These are phyloP conservation scores for Ceryle rudis DNA, from an alignment of 2,797 vertebrate genomes.

Conservation along the genomic window DNA sequence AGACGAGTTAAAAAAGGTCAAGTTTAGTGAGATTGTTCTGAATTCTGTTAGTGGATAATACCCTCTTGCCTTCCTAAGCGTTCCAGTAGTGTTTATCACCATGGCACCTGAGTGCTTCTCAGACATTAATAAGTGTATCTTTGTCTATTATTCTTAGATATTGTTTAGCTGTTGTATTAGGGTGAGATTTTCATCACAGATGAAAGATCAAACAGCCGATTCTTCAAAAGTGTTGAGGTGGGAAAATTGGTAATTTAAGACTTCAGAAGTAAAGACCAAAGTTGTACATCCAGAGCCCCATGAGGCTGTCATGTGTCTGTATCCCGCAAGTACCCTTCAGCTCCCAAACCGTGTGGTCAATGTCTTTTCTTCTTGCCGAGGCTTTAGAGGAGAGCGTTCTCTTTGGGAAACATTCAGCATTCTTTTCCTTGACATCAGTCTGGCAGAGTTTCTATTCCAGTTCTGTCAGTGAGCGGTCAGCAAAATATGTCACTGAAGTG, in stretches of 20 bases:
- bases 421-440: background rate
- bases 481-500: background rate
- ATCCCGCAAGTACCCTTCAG: background rate
- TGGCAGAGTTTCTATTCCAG: background rate
- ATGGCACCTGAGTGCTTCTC: accelerated
- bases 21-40: background rate
- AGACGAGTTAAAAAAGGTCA: background rate
- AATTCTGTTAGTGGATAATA: background rate
- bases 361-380: background rate
- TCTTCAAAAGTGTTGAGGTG: background rate
- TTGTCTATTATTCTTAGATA: background rate
- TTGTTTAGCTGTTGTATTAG: background rate
- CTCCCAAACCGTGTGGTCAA: background rate
- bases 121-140: background rate
- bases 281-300: background rate
- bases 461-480: background rate
- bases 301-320: background rate
- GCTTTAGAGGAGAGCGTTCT: background rate
- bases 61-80: background rate
- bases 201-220: background rate
- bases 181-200: background rate
- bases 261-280: background rate
- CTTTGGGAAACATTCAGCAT: background rate
- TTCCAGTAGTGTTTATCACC: background rate
- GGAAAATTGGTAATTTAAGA: background rate